Evolutionary conservation across 2,888 invertebrate genomes (phyloP).

Genomic region (Limnephilus marmoratus): DNA sequence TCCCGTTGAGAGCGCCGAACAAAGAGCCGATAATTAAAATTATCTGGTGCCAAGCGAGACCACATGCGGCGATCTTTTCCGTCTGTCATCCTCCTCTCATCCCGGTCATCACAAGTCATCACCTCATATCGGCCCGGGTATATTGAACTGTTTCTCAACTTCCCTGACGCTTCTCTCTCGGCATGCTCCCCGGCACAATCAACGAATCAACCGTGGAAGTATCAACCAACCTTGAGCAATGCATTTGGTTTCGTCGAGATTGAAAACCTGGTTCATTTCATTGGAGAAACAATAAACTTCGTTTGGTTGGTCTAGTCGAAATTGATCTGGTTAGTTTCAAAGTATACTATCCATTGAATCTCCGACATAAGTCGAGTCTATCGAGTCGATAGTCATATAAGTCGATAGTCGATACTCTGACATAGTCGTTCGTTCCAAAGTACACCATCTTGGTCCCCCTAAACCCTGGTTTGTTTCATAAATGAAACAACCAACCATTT

Average conservation of each 20-base stretch:
- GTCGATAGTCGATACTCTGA: no score
- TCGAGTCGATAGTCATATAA: no score
- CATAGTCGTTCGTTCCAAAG: no score
- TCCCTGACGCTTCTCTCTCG: constrained; percentile 2
- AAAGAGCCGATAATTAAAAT: constrained; percentile 64
- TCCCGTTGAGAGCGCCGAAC: constrained; percentile 56
- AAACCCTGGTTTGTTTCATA: not conserved
- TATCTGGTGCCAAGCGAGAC: constrained; percentile 59
- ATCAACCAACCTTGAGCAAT: not conserved
- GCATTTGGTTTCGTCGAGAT: not conserved
- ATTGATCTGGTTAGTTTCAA: no score
- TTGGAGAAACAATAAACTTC: not conserved
- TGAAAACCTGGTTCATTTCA: not conserved
- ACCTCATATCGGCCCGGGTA: constrained; percentile 34
- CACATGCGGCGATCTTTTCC: constrained; percentile 61
- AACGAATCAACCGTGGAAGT: not conserved
- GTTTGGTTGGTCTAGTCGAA: not conserved
- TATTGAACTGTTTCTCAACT: constrained; percentile 20
- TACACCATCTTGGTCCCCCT: no score
- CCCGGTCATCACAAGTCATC: constrained; percentile 39
- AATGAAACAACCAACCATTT: not conserved
- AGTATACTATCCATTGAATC: no score
- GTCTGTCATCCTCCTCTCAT: constrained; percentile 60
- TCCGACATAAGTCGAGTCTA: no score
- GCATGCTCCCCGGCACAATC: constrained; percentile 34